These are phyloP conservation scores for Grammomys surdaster DNA, from an alignment of 2,113 vertebrate genomes.

Conservation along the genomic window DNA sequence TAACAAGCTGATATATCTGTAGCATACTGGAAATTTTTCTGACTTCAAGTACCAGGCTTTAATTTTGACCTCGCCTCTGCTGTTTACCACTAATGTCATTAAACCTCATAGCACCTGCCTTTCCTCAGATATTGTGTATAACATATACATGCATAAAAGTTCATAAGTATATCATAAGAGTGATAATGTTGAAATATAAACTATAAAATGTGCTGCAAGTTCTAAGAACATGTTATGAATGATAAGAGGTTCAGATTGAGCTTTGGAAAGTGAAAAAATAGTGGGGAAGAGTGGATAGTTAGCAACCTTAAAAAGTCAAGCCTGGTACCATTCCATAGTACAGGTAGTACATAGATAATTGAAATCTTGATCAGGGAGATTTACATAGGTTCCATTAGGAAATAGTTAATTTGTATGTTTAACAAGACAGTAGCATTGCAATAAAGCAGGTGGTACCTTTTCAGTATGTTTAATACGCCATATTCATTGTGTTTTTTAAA, in stretches of 20 bases:
- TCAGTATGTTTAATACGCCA: conserved; percentile 35
- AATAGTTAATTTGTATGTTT: conserved; percentile 43
- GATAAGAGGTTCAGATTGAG: conserved; percentile 45
- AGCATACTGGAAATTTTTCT: conserved; percentile 10
- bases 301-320: conserved; percentile 44
- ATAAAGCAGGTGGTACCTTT: not conserved
- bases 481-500: conserved; percentile 42
- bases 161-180: conserved; percentile 30
- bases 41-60: not conserved
- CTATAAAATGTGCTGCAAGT: not conserved
- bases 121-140: conserved; percentile 32
- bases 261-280: conserved; percentile 36
- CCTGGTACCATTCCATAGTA: conserved; percentile 20
- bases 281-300: not conserved
- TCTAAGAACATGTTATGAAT: conserved; percentile 10
- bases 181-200: conserved; percentile 2
- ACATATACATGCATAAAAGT: not conserved
- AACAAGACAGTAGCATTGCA: not conserved
- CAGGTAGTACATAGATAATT: conserved; percentile 27
- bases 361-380: conserved; percentile 42
- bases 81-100: conserved; percentile 21
- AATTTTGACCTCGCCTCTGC: conserved; percentile 31
- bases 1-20: conserved; percentile 22
- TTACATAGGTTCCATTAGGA: conserved; percentile 45
- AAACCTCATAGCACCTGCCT: not conserved